Evolutionary conservation across 37 sponge, comb jelly and placozoan genomes (phyloP).

Genomic region (Chondrosia reniformis): DNA sequence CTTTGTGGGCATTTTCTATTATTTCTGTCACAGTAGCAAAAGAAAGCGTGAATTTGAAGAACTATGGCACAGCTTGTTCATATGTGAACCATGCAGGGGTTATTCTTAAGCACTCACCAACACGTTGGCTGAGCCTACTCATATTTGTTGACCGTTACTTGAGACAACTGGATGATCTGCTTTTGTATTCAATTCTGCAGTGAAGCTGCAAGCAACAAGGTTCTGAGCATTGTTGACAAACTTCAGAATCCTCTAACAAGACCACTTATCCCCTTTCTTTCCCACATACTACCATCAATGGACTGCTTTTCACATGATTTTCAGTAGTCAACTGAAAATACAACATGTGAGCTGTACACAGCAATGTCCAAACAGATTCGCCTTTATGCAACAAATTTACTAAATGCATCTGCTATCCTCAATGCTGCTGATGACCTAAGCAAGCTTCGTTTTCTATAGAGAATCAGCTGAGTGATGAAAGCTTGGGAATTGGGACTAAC

Average conservation of each 20-base stretch:
- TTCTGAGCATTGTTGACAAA: slow-evolving; percentile 21
- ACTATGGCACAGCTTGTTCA: neutral
- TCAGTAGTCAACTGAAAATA: slow-evolving; percentile 40
- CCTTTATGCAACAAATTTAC: slow-evolving; percentile 38
- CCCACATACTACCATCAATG: slow-evolving; percentile 43
- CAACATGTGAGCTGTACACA: slow-evolving; percentile 39
- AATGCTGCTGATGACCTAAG: slow-evolving; percentile 26
- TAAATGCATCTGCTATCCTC: slow-evolving; percentile 10
- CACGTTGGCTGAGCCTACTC: slow-evolving; percentile 52
- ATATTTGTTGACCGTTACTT: slow-evolving; percentile 37
- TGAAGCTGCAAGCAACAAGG: slow-evolving; percentile 26
- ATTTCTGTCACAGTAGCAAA: neutral
- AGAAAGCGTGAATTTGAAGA: neutral
- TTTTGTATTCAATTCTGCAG: slow-evolving; percentile 35
- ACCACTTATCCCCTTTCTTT: slow-evolving; percentile 44
- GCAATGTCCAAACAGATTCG: slow-evolving; percentile 27
- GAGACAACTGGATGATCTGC: neutral
- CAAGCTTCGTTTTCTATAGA: slow-evolving; percentile 4
- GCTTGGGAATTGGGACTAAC: slow-evolving; percentile 30
- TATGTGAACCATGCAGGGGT: neutral
- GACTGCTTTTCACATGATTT: slow-evolving; percentile 37
- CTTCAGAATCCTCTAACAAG: slow-evolving; percentile 40
- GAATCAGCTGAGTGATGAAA: slow-evolving; percentile 22
- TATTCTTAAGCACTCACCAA: slow-evolving; percentile 58
- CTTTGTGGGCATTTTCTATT: neutral